Conservation (phyloP, 2,797 vertebrate genomes). For the Micropoecilia bifurca region DNA sequence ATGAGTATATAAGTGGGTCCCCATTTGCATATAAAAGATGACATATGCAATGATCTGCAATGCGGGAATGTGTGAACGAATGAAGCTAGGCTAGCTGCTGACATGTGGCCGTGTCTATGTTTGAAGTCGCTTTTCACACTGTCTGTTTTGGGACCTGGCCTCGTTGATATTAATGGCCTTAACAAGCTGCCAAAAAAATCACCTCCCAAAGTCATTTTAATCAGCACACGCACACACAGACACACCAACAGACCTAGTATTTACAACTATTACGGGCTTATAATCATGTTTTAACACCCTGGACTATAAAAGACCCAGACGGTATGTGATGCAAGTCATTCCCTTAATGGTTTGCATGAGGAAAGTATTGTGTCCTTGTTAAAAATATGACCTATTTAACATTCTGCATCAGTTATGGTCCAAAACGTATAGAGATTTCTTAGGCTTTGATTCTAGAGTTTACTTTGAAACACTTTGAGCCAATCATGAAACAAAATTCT, state of each 20-base stretch:
- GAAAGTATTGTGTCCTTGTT: slow-evolving; percentile 28
- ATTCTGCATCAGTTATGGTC: not conserved
- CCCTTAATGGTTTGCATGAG: slow-evolving; percentile 11
- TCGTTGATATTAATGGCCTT: slow-evolving; percentile 51
- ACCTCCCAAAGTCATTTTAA: slow-evolving; percentile 56
- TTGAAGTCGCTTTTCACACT: slow-evolving; percentile 54
- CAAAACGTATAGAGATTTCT: not conserved
- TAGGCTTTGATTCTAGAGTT: not conserved
- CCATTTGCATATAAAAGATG: slow-evolving; percentile 3
- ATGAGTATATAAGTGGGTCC: slow-evolving; percentile 5
- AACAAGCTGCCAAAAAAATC: slow-evolving; percentile 62
- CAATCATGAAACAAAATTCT: not conserved
- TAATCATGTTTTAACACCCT: slow-evolving; percentile 59
- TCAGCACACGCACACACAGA: slow-evolving; percentile 26
- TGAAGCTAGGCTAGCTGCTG: slow-evolving; percentile 13
- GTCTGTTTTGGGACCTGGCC: slow-evolving; percentile 59
- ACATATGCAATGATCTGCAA: slow-evolving; percentile 10
- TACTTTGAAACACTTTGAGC: not conserved
- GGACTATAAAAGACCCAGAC: slow-evolving; percentile 54
- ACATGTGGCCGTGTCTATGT: slow-evolving; percentile 64
- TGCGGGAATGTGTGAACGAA: slow-evolving; percentile 5
- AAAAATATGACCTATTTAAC: not conserved
- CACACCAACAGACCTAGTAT: slow-evolving; percentile 12
- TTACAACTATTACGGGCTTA: slow-evolving; percentile 56
- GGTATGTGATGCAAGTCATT: slow-evolving; percentile 31